These are phyloP conservation scores for Neoniphon sammara DNA, from an alignment of 2,797 vertebrate species.

Conservation along the genomic window DNA sequence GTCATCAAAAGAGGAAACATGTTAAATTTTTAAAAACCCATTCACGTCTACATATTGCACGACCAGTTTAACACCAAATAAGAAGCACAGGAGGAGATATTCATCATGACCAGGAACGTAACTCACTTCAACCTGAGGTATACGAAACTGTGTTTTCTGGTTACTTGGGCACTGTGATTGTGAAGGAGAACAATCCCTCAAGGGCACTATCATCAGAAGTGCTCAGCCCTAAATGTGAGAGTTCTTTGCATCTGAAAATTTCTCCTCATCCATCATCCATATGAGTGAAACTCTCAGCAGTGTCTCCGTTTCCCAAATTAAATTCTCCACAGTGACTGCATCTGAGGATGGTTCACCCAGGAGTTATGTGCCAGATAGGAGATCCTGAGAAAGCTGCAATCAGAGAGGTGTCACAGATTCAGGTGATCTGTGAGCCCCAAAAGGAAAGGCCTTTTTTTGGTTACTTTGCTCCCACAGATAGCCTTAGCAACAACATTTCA, in stretches of 20 bases:
- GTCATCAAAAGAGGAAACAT: background rate
- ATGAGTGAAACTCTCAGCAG: constrained; percentile 61
- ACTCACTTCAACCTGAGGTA: constrained; percentile 35
- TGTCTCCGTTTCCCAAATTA: constrained; percentile 73
- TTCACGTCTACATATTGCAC: background rate
- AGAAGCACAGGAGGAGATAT: constrained; percentile 27
- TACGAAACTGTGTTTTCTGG: constrained; percentile 49
- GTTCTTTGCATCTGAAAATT: constrained; percentile 68
- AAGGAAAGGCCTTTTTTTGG: constrained; percentile 13
- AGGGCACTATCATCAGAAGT: constrained; percentile 58
- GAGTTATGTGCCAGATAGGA: constrained; percentile 62
- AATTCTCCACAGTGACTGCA: constrained; percentile 73
- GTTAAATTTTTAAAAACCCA: background rate
- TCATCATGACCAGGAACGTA: constrained; percentile 40
- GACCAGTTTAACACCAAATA: background rate
- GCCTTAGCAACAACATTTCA: constrained; percentile 39
- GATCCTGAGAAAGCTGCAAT: constrained; percentile 65
- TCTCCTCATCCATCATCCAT: constrained; percentile 75
- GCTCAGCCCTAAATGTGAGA: constrained; percentile 63
- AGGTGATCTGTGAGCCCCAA: constrained; percentile 63
- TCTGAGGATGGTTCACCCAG: constrained; percentile 60
- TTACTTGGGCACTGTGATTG: constrained; percentile 59
- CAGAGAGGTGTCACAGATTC: constrained; percentile 60
- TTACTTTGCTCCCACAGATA: constrained; percentile 27
- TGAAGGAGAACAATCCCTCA: constrained; percentile 59